Base-by-base conservation (phyloP, 2,797 vertebrate genomes). In the Alectoris magna region DNA sequence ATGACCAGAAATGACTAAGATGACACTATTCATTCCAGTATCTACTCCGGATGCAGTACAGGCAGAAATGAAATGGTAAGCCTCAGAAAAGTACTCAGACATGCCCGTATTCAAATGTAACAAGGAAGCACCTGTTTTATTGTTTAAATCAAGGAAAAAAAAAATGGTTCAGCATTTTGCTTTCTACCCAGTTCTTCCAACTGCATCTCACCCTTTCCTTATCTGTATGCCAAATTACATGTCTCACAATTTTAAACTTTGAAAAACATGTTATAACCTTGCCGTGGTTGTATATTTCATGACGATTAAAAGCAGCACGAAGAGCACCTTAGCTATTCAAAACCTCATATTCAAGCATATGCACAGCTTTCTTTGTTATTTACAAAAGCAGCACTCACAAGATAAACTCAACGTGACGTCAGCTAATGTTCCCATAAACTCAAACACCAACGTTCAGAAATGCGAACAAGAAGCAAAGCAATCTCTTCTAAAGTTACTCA, bases 51-150 rank as follows among this genome's bases (percentile, higher is more conserved):
- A 75, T 41, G 60, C 29, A 63, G 31, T 17, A 23, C 23, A 64
- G 39, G 9, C 38, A 83, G n/a, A 18, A 19, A 8, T 2, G 22
- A 9, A 26, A 11, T 14, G 26, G 58, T 10, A 22, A 64, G 43
- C 24, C 31, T 87, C 46, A 59, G 55, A 38, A 78, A 36, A 70
- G 49, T 38, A 84, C 53, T 88, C n/a, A 81, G 39, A 83, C 14
- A 9, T n/a, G 10, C 14, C 26, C 1, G 1, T 23, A n/a, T 12
- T 58, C 4, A 1, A 67, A 64, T 0, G 0, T 13, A 90, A 26
- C 34, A 87, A 66, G 24, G 3, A 8, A 46, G 2, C n/a, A 34
- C 48, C 21, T 2, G 4, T 11, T 48, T 84, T n/a, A 26, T 38
- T 41, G 44, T 49, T 80, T 39, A 76, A 48, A 89, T 46, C 6